A percentile compares a stretch with the other conserved stretches of the same genome.
These are phyloP conservation scores for Trachymyrmex cornetzi DNA, from an alignment of 1,140 invertebrate genomes.

Conservation along the genomic window DNA sequence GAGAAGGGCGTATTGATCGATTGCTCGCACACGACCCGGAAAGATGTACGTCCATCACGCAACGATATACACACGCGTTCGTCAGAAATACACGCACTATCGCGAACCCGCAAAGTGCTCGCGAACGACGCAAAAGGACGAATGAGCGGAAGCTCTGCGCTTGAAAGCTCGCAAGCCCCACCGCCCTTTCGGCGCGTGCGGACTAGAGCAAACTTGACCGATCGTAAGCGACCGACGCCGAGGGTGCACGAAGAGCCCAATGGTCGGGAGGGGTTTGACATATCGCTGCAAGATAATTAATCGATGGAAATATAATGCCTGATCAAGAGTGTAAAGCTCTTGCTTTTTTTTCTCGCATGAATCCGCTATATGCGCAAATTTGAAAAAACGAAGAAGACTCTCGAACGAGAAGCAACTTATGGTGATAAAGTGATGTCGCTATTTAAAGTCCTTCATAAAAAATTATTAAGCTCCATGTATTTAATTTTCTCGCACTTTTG, in stretches of 20 bases:
- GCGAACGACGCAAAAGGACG: conserved; percentile 78
- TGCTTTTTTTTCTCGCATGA: conserved; percentile 19
- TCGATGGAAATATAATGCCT: conserved; percentile 75
- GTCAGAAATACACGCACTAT: conserved; percentile 15
- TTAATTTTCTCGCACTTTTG: neutral
- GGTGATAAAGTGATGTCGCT: neutral
- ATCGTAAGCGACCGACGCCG: conserved; percentile 66
- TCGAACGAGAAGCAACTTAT: neutral
- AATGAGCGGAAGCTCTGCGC: conserved; percentile 78
- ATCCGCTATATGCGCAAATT: neutral
- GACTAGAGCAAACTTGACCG: conserved; percentile 69
- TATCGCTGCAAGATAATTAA: conserved; percentile 75
- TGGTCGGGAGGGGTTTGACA: conserved; percentile 67
- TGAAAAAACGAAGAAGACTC: neutral
- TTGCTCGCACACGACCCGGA: neutral
- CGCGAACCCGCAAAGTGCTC: conserved; percentile 54
- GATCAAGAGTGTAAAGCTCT: conserved; percentile 60
- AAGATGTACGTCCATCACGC: conserved; percentile 1
- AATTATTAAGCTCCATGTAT: neutral
- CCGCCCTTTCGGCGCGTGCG: conserved; percentile 73
- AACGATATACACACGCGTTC: conserved; percentile 26
- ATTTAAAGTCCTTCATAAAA: conserved; percentile 3
- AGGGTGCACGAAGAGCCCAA: conserved; percentile 75
- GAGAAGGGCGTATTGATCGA: neutral
- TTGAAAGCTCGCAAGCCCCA: conserved; percentile 79